A percentile compares a stretch with the other conserved stretches of the same genome.
These are phyloP conservation scores for Venturia canescens DNA, from an alignment of 1,140 invertebrate genomes.

Conservation along the genomic window DNA sequence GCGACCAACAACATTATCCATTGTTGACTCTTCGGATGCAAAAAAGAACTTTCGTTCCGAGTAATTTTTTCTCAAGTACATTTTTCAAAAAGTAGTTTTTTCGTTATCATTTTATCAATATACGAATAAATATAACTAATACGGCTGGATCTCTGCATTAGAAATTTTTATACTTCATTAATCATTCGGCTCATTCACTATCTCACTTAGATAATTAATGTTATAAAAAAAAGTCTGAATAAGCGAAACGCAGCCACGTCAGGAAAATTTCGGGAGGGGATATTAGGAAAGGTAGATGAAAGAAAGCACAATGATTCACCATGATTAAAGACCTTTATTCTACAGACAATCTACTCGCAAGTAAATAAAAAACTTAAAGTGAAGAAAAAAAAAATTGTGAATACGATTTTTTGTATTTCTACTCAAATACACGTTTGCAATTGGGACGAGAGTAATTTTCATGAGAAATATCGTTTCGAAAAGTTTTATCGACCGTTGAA, in stretches of 20 bases:
- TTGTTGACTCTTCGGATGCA: too few species aligned
- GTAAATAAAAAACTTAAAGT: slow-evolving; percentile 62
- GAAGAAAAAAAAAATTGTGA: slow-evolving; percentile 47
- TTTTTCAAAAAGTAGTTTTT: too few species aligned
- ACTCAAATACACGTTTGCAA: neutral
- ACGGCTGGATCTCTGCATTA: neutral
- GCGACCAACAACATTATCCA: too few species aligned
- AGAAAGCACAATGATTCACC: slow-evolving; percentile 73
- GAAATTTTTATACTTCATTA: slow-evolving; percentile 22
- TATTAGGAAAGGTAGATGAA: slow-evolving; percentile 70
- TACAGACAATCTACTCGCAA: slow-evolving; percentile 67
- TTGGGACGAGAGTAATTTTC: slow-evolving; percentile 38
- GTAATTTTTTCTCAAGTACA: too few species aligned
- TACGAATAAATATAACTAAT: too few species aligned
- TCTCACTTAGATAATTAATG: slow-evolving; percentile 45
- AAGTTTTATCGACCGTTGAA: slow-evolving; percentile 30
- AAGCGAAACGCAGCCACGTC: slow-evolving; percentile 46
- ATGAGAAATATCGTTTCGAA: slow-evolving; percentile 37
- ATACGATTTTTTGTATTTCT: slow-evolving; percentile 21
- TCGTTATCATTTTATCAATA: too few species aligned
- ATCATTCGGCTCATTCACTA: too few species aligned
- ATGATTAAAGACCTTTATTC: slow-evolving; percentile 74
- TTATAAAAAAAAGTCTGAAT: neutral
- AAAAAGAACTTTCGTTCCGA: too few species aligned
- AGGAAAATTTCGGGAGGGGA: slow-evolving; percentile 38